Percentiles rank a stretch among this genome's conserved stretches.
phyloP scores from a whole-genome alignment of 2,888 invertebrate species.

The Orgyia antiqua region DNA sequence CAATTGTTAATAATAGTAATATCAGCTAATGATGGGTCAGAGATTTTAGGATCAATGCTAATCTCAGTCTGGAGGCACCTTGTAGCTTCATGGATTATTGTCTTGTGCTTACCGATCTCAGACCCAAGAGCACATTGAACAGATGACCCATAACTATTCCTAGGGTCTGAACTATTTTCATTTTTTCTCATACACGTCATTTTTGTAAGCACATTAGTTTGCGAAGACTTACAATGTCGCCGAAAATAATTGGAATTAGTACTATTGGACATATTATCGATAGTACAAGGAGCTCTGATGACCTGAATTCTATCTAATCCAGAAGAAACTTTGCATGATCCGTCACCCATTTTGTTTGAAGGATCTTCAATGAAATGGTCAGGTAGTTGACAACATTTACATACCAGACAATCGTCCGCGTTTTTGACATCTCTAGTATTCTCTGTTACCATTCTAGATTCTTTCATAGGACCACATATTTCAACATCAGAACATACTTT shows the following conservation, averaged over 20 bases:
- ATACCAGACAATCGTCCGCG: constrained; percentile 45
- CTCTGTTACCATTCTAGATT: constrained; percentile 16
- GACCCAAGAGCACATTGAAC: constrained; percentile 8
- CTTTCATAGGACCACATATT: constrained; percentile 1
- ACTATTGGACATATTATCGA: constrained; percentile 9
- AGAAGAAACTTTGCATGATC: constrained; percentile 3
- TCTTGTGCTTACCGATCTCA: constrained; percentile 8
- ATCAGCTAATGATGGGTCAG: constrained; percentile 58
- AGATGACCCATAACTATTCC: constrained; percentile 8
- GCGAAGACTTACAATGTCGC: constrained; percentile 49
- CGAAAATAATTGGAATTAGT: constrained; percentile 20
- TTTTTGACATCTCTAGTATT: constrained; percentile 31
- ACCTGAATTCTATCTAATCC: constrained; percentile 11
- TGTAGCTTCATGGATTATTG: constrained; percentile 41
- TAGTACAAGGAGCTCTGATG: constrained; percentile 14
- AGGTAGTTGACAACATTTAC: constrained; percentile 49
- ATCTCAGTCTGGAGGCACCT: constrained; percentile 65
- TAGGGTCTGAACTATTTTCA: constrained; percentile 22
- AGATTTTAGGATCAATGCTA: constrained; percentile 59
- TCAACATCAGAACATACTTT: not conserved
- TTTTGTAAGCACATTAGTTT: constrained; percentile 47
- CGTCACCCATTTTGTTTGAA: no score
- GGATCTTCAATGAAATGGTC: no score
- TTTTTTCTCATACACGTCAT: constrained; percentile 19
- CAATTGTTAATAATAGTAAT: constrained; percentile 45